A percentile compares a stretch with the other conserved stretches of the same genome.
Conservation (phyloP, 2,113 vertebrate genomes). For the Trichomycterus rosablanca region DNA sequence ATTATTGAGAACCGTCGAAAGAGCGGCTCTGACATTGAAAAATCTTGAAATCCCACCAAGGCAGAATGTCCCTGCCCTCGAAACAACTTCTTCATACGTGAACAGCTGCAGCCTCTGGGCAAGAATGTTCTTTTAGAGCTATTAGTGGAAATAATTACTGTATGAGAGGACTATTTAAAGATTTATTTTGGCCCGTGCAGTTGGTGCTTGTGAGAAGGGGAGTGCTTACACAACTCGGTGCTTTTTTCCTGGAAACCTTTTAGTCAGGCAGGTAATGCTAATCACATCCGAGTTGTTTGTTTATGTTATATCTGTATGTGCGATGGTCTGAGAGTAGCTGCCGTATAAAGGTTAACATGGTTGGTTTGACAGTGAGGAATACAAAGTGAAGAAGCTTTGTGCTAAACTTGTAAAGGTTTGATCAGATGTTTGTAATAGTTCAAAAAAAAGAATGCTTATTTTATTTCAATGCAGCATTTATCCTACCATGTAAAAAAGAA, state of each 20-base stretch:
- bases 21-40: conserved; percentile 24
- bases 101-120: conserved; percentile 9
- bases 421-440: too few species aligned
- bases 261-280: background rate
- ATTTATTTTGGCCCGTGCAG: conserved; percentile 14
- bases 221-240: background rate
- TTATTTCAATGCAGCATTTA: too few species aligned
- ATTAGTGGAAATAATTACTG: conserved; percentile 17
- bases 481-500: too few species aligned
- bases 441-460: too few species aligned
- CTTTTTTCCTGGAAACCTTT: conserved; percentile 4
- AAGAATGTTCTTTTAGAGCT: conserved; percentile 12
- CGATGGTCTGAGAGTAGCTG: too few species aligned
- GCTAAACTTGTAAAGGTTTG: too few species aligned
- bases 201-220: background rate
- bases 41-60: conserved; percentile 1
- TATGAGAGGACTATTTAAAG: conserved; percentile 26
- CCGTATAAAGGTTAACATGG: too few species aligned
- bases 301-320: too few species aligned
- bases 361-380: too few species aligned
- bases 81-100: background rate
- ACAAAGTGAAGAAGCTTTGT: too few species aligned
- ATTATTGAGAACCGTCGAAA: conserved; percentile 28
- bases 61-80: background rate
- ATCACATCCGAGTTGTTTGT: too few species aligned